A percentile compares a stretch with the other conserved stretches of the same genome.
Evolutionary conservation across 2,797 vertebrate species (phyloP).

Genomic region (Sebastes aleutianus): DNA sequence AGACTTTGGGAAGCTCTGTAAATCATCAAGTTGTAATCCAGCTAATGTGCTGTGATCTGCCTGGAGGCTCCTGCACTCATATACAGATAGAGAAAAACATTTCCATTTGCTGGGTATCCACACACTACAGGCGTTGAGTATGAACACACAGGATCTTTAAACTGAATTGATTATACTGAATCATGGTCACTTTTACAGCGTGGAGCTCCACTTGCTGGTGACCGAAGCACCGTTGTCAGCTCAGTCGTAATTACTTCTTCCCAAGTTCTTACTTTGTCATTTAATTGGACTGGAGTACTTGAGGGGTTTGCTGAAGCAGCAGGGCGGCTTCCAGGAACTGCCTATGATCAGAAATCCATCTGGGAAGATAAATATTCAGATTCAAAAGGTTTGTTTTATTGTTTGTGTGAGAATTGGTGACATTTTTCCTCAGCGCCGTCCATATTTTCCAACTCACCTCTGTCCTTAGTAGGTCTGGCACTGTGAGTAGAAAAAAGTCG

Average conservation of each 20-base stretch:
- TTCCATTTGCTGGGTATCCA: background rate
- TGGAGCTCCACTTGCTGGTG: background rate
- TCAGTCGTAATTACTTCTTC: background rate
- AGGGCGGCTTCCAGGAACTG: background rate
- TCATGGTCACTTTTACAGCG: background rate
- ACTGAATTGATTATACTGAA: background rate
- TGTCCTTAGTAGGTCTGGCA: background rate
- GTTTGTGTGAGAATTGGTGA: background rate
- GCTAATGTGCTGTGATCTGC: background rate
- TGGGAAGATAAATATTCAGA: background rate
- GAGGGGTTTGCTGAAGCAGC: background rate
- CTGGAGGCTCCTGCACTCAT: background rate
- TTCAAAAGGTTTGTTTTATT: background rate
- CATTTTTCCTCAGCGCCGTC: background rate
- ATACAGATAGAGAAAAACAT: background rate
- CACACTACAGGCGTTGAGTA: background rate
- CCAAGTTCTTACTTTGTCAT: background rate
- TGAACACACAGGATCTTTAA: background rate
- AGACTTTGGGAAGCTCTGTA: background rate
- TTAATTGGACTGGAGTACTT: background rate
- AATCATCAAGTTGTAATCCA: background rate
- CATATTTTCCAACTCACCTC: constrained; percentile 15
- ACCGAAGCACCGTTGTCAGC: background rate
- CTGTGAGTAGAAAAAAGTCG: background rate
- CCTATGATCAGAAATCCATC: background rate